Percentiles rank a stretch among this genome's conserved stretches.
Conservation (phyloP, 2,888 invertebrate genomes). For the Stenichneumon culpator region DNA sequence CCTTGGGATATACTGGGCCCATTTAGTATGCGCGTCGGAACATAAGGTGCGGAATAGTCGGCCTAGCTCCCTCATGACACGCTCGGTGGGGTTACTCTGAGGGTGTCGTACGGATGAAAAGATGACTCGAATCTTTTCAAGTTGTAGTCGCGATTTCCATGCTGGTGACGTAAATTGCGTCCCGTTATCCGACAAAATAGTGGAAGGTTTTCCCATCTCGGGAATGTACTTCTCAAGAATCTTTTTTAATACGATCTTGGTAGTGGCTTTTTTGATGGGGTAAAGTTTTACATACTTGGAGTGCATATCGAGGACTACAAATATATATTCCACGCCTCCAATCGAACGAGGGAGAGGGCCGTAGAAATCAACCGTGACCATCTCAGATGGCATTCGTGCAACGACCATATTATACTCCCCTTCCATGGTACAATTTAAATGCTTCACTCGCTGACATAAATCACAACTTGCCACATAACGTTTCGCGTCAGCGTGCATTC, state of each 20-base stretch:
- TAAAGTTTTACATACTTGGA: background rate
- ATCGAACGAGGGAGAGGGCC: background rate
- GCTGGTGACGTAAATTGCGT: background rate
- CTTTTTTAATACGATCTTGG: background rate
- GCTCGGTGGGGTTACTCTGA: background rate
- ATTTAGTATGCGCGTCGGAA: background rate
- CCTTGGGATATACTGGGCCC: background rate
- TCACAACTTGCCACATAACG: background rate
- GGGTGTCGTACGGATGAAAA: conserved; percentile 8
- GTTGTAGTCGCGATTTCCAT: background rate
- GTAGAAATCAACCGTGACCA: background rate
- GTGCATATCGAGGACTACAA: background rate
- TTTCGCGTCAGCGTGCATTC: background rate
- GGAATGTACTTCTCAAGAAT: conserved; percentile 8
- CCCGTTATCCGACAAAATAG: conserved; percentile 12
- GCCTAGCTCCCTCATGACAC: conserved; percentile 11
- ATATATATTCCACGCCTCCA: conserved; percentile 1
- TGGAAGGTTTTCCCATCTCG: background rate
- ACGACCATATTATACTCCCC: background rate
- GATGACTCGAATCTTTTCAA: background rate
- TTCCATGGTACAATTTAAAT: background rate
- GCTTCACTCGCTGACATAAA: background rate
- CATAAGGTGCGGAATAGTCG: conserved; percentile 7
- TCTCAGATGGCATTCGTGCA: background rate
- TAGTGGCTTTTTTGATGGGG: background rate